Evolutionary conservation across 2,113 vertebrate genomes (phyloP), one percentile per base, ranked within the genome.

Genomic region (Rhinopomastus cyanomelas): DNA sequence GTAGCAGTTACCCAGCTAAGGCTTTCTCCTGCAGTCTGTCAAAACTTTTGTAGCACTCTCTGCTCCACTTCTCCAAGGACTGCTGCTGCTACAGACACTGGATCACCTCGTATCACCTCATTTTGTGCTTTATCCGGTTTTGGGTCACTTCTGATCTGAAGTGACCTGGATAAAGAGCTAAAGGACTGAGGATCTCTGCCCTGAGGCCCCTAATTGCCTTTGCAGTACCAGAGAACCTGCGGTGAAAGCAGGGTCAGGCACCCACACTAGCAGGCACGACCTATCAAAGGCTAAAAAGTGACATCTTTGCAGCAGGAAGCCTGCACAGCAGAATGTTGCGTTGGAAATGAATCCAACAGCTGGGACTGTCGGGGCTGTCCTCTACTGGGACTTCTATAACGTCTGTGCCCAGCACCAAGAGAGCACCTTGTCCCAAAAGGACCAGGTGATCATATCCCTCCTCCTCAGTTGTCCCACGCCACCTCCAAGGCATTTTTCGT

Each of bases 101-200:
- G 21, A 29, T 85, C 62, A 73, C 68, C 88, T 91, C 4, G 0
- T 12, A 36, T 89, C 77, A 62, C 65, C 80, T 95, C 79, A 64
- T 67, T 65, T 75, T 32, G 65, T 16, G 59, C 90, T 48, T 74
- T 87, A 67, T 21, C 77, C 86, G 76, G 11, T 42, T 87, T 62
- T 44, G 89, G 85, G 90, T 88, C 77, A 49, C 60, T 76, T 82
- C 71, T 88, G 85, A 88, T 92, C 85, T 86, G 69, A 81, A 71
- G 76, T 78, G 93, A 92, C 82, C 85, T 1, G 3, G 77, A 91
- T 88, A 89, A 95, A 81, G 91, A 88, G 86, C 86, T 93, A 67
- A 92, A 86, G 77, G 67, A 84, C 80, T 68, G 81, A 61, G 25
- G 75, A 36, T 73, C 74, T 49, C 39, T 91, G 88, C 48, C 73